These are phyloP conservation scores for Oreochromis spilurus DNA, from an alignment of 2,113 vertebrate species.

Conservation along the genomic window DNA sequence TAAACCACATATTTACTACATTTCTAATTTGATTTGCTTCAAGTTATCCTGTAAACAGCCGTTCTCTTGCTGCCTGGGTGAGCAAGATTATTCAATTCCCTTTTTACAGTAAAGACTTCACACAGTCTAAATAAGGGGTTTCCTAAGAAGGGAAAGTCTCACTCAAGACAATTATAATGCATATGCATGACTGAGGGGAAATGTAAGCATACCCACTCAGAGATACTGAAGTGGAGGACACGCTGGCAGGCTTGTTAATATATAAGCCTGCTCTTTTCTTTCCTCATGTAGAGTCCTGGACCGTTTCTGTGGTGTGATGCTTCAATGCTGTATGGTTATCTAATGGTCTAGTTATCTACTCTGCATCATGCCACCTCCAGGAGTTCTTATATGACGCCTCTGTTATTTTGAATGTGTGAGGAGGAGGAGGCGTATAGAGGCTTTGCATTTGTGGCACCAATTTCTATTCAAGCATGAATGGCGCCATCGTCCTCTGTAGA, in stretches of 20 bases:
- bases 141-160: conserved; percentile 16
- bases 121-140: conserved; percentile 4
- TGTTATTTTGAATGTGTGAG: conserved; percentile 35
- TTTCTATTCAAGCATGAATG: conserved; percentile 18
- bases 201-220: neutral
- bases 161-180: conserved; percentile 25
- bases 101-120: neutral
- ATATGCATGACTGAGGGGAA: conserved; percentile 22
- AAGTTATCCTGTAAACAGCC: neutral
- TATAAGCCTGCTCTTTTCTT: neutral
- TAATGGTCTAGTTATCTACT: conserved; percentile 42
- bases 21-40: neutral
- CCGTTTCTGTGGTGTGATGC: neutral
- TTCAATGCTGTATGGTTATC: conserved; percentile 34
- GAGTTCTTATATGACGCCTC: conserved; percentile 51
- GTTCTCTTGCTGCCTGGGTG: neutral
- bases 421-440: conserved; percentile 23
- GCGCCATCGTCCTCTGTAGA: neutral
- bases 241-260: conserved; percentile 17
- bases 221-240: conserved; percentile 8
- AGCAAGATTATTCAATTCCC: neutral
- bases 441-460: neutral
- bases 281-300: neutral
- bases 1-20: neutral
- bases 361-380: conserved; percentile 59